phyloP scores from a whole-genome alignment of 2,888 invertebrate genomes.

The Calephelis perditalis region DNA sequence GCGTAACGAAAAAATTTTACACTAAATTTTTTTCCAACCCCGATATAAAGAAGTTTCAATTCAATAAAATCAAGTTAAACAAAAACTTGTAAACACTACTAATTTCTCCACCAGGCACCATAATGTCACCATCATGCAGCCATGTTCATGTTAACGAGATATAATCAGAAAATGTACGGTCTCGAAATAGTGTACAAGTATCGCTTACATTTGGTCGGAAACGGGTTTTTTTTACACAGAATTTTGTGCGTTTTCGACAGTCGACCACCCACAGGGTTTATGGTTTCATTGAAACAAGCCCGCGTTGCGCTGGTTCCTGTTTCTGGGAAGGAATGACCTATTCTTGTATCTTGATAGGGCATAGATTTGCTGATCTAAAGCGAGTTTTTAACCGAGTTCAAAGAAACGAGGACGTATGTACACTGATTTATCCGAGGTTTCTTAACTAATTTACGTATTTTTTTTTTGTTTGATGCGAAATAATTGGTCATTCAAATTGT shows the following conservation, averaged over 20 bases:
- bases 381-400: too few species aligned
- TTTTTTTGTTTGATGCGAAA: too few species aligned
- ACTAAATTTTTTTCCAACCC: too few species aligned
- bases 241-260: slow-evolving; percentile 9
- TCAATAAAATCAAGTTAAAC: too few species aligned
- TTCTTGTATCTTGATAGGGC: background rate
- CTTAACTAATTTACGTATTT: too few species aligned
- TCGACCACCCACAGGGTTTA: slow-evolving; percentile 15
- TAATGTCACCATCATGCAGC: background rate
- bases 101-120: too few species aligned
- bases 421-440: too few species aligned
- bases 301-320: background rate
- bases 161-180: slow-evolving; percentile 3
- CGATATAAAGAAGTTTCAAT: too few species aligned
- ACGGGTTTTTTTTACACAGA: slow-evolving; percentile 17
- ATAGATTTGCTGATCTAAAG: background rate
- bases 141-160: background rate
- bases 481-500: too few species aligned
- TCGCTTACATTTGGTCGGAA: slow-evolving; percentile 10
- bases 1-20: too few species aligned
- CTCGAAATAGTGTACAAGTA: slow-evolving; percentile 3
- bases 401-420: too few species aligned
- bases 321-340: slow-evolving; percentile 5
- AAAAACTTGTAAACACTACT: too few species aligned
- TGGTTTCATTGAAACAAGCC: slow-evolving; percentile 4